Base-by-base conservation (phyloP, 2,888 invertebrate species). In the Morpho helenor region DNA sequence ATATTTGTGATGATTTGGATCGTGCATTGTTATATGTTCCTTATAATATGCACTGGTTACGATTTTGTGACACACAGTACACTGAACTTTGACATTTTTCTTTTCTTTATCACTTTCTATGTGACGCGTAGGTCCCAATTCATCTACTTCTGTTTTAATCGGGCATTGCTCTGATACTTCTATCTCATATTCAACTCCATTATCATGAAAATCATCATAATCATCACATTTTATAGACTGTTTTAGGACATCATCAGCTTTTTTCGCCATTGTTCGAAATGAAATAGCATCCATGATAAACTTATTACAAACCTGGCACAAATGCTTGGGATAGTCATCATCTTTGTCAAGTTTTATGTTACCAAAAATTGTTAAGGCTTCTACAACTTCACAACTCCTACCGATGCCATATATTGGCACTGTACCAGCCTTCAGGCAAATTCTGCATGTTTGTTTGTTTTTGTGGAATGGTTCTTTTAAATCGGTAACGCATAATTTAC, bases 181-280 rank as follows among this genome's bases (percentile, higher is more conserved):
- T 44, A 49, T 63, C 60, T 72, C 75, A 16, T 62, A 59, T 52
- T 55, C 43, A 2, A 57, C 57, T 7, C 57, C 57, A 45, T 62
- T 49, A 23, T 61, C 52, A 47, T 57, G 55, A 6, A 56, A 45
- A 41, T 64, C 47, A 7, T 66, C 62, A 56, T 43, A 55, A 42
- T 42, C 7, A 44, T 68, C 63, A 51, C 61, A 52, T 41, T 65
- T 62, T 5, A 76, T 58, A 7, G 73, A 66, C 31, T 74, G 68
- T 48, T 69, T 74, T 22, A 87, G 68, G n/a, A 75, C 48, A 44
- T 76, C 68, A 2, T 80, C 73, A 2, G 80, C 73, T 56, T 71
- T 68, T 62, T 74, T 74, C 0, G 84, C 87, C 0, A 73, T 71
- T 66, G 77, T 80, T 56, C 76, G 75, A 63, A 88, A 87, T 10